phyloP scores from a whole-genome alignment of 2,113 vertebrate genomes.

The Eulacestoma nigropectus region DNA sequence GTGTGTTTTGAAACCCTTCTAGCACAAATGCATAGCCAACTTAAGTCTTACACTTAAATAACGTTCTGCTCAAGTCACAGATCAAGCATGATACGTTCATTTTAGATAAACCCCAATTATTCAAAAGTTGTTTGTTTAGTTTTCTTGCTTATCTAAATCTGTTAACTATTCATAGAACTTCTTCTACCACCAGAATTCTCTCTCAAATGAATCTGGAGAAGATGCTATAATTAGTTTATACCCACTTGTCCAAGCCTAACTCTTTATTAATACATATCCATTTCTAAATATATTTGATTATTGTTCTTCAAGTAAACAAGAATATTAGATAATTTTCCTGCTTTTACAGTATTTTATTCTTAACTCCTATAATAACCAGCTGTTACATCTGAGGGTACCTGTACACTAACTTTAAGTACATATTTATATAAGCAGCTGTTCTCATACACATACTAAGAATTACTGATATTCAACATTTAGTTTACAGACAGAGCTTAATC shows the following conservation, averaged over 20 bases:
- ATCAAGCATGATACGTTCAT: not conserved
- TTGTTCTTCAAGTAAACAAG: not conserved
- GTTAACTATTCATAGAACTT: not conserved
- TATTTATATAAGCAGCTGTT: not conserved
- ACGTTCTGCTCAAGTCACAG: not conserved
- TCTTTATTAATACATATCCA: not conserved
- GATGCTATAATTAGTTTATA: not conserved
- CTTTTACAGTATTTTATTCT: not conserved
- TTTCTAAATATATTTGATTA: not conserved
- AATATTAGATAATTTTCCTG: not conserved
- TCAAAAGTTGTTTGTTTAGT: not conserved
- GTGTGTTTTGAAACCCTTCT: constrained; percentile 25
- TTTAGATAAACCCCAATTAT: not conserved
- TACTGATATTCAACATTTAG: not conserved
- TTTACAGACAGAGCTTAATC: not conserved
- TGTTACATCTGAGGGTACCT: not conserved
- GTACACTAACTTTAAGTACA: not conserved
- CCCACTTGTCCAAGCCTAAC: not conserved
- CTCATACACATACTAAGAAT: not conserved
- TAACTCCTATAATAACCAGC: not conserved
- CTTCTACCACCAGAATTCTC: not conserved
- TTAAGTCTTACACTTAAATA: not conserved
- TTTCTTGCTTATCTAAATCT: not conserved
- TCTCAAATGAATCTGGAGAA: not conserved
- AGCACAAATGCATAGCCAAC: constrained; percentile 6